Evolutionary conservation across 2,113 vertebrate species (phyloP).

Genomic region (Pituophis catenifer): DNA sequence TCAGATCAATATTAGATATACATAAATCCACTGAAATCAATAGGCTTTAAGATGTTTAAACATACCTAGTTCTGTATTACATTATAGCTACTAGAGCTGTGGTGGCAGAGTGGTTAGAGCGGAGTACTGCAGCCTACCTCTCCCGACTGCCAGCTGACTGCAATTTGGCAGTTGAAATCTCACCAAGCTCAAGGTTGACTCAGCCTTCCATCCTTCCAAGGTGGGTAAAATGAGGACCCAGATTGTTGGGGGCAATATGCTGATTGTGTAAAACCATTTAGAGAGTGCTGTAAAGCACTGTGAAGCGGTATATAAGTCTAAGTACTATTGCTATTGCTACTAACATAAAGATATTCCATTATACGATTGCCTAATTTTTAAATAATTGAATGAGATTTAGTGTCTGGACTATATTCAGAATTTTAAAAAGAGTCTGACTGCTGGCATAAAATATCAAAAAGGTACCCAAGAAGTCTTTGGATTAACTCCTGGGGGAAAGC

Average conservation of each 20-base stretch:
- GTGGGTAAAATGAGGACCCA: too few relatives aligned
- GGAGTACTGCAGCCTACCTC: too few relatives aligned
- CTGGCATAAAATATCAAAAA: background rate
- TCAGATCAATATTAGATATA: background rate
- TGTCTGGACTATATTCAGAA: background rate
- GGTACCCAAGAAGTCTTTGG: background rate
- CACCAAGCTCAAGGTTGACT: too few relatives aligned
- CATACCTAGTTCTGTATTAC: background rate
- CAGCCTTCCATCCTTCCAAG: too few relatives aligned
- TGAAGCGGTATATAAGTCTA: too few relatives aligned
- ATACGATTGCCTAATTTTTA: background rate
- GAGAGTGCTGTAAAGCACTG: too few relatives aligned
- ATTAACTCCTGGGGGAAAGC: background rate
- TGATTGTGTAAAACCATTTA: too few relatives aligned
- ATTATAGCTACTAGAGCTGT: background rate
- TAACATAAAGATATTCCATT: background rate
- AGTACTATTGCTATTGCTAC: too few relatives aligned
- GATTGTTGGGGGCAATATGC: too few relatives aligned
- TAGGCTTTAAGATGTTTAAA: background rate
- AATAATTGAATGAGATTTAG: background rate
- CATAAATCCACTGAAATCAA: background rate
- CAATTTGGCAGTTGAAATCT: too few relatives aligned
- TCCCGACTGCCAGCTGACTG: too few relatives aligned
- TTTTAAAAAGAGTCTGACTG: background rate
- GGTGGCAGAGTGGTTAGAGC: too few relatives aligned